A percentile compares a stretch with the other conserved stretches of the same genome.
phyloP scores from a whole-genome alignment of 1,140 invertebrate species.

The Rhopalosiphum padi region DNA sequence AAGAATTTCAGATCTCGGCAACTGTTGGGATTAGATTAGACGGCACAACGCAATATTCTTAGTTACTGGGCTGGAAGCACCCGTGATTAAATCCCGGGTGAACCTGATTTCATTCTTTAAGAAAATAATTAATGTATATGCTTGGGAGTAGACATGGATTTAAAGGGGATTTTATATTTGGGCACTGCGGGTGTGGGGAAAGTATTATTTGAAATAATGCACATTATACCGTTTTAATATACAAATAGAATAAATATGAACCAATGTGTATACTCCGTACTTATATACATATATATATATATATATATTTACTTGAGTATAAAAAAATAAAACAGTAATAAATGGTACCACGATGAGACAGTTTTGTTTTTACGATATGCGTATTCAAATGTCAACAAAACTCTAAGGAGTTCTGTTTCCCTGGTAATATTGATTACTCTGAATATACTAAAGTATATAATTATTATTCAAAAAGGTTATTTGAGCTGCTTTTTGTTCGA shows the following conservation, averaged over 20 bases:
- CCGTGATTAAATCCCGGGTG: constrained; percentile 43
- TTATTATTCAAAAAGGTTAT: constrained; percentile 50
- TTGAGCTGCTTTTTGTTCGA: constrained; percentile 35
- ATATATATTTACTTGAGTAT: neutral
- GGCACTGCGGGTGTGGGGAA: neutral
- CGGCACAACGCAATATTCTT: constrained; percentile 36
- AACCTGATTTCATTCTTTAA: constrained; percentile 48
- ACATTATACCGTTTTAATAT: constrained; percentile 8
- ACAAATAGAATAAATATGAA: neutral
- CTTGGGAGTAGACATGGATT: constrained; percentile 39
- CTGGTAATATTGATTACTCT: constrained; percentile 56
- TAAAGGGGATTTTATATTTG: constrained; percentile 12
- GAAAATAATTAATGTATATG: constrained; percentile 53
- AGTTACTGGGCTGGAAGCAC: constrained; percentile 50
- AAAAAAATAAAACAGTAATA: neutral
- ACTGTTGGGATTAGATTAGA: constrained; percentile 53
- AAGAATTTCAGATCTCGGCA: constrained; percentile 43
- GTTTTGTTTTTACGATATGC: constrained; percentile 53
- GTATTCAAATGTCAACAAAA: constrained; percentile 55
- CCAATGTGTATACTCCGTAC: neutral
- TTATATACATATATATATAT: neutral
- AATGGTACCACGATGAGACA: constrained; percentile 33
- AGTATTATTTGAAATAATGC: neutral
- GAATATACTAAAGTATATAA: neutral
- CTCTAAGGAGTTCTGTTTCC: constrained; percentile 55